phyloP scores from a whole-genome alignment of 2,113 vertebrate species.

The Toxostoma redivivum region DNA sequence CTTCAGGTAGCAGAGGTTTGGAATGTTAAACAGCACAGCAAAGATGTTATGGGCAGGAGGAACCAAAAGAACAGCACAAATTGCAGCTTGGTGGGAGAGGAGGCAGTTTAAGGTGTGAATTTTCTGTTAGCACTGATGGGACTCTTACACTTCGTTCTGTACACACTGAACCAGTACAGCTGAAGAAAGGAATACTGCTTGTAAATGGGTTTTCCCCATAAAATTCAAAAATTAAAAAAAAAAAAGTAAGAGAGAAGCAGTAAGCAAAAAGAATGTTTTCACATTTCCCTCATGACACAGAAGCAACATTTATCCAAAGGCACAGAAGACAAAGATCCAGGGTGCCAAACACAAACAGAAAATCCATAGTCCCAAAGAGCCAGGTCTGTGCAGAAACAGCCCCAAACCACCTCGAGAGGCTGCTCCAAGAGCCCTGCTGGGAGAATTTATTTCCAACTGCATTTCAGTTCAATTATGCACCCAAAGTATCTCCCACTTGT shows the following conservation, averaged over 20 bases:
- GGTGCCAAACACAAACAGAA: background rate
- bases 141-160: background rate
- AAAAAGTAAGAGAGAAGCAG: background rate
- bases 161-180: background rate
- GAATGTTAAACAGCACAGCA: background rate
- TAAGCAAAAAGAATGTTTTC: background rate
- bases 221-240: background rate
- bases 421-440: background rate
- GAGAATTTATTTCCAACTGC: background rate
- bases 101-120: background rate
- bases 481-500: background rate
- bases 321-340: background rate
- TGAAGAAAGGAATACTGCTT: background rate
- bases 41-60: background rate
- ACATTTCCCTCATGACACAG: background rate
- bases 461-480: background rate
- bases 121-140: background rate
- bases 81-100: background rate
- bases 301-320: background rate
- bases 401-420: background rate
- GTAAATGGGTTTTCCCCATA: background rate
- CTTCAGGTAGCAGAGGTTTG: background rate
- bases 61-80: background rate
- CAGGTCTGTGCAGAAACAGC: background rate
- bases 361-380: background rate